phyloP scores from a whole-genome alignment of 2,797 vertebrate genomes.

The Allobates femoralis region DNA sequence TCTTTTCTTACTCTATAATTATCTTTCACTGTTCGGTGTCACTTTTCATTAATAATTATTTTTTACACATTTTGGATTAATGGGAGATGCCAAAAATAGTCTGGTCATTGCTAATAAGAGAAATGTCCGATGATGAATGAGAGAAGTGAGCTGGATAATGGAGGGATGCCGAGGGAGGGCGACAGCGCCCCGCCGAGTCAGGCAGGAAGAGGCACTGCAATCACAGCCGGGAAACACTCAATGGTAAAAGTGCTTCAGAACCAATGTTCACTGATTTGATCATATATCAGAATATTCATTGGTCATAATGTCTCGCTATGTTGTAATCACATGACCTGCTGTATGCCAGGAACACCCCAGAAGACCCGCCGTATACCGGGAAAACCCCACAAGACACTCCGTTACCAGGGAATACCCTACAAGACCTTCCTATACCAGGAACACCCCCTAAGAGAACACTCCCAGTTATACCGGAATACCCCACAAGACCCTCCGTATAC shows the following conservation, averaged over 20 bases:
- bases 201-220: not conserved
- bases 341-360: no score
- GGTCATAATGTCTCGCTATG: not conserved
- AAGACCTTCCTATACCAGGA: no score
- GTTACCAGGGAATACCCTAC: no score
- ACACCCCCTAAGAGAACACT: no score
- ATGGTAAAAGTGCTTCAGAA: no score
- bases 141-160: not conserved
- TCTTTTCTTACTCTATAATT: not conserved
- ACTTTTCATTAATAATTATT: constrained; percentile 3
- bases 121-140: not conserved
- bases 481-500: no score
- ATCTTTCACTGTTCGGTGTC: not conserved
- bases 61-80: constrained; percentile 3
- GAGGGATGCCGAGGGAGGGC: not conserved
- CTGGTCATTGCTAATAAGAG: not conserved
- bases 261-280: not conserved
- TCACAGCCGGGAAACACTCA: not conserved
- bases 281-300: not conserved
- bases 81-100: constrained; percentile 5
- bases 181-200: not conserved
- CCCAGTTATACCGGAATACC: no score
- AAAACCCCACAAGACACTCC: no score
- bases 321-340: not conserved
- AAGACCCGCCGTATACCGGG: no score